Base-by-base conservation (phyloP, 1,140 invertebrate genomes). In the Leptinotarsa lineolata region DNA sequence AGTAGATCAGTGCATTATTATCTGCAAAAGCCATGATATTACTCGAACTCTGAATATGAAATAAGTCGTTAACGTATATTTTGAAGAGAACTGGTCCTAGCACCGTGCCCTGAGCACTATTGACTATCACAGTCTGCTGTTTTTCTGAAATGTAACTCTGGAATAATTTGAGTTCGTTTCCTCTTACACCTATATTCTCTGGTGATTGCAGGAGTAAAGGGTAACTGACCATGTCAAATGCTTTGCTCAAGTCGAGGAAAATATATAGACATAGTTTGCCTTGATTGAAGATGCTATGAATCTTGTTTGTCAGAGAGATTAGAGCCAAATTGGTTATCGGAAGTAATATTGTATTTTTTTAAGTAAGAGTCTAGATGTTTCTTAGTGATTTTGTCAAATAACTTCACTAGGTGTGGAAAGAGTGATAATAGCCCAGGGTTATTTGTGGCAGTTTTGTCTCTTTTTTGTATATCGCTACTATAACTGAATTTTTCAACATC, bases 281-380 rank as follows among this genome's bases (percentile, higher is more conserved):
- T 21, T 60, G 59, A 60, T 60, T 21, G n/a, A n/a, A n/a, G 59
- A n/a, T 21, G 59, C 59, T 60, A 60, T 60, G 59, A 60, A 60
- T 60, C n/a, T 11, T 60, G 59, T 60, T 60, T 60, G 59, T 18
- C 6, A 60, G 59, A 60, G 59, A 60, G 59, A 60, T 60, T 60
- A 60, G 59, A 60, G 59, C 59, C 59, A n/a, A 60, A 60, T 60
- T 60, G 59, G 59, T 60, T 60, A 60, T 60, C 59, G n/a, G 59
- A n/a, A n/a, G n/a, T 60, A 21, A 60, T 60, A 18, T 18, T 60
- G 59, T 60, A 60, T 60, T 60, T 60, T 60, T 60, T 60, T 5
- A 60, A 5, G 59, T 60, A n/a, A n/a, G 59, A 60, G 59, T 60
- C 59, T 60, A 60, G 59, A n/a, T n/a, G 59, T 60, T 60, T 11